These are phyloP conservation scores for Mya arenaria DNA, from an alignment of 1,140 invertebrate species.

Conservation along the genomic window DNA sequence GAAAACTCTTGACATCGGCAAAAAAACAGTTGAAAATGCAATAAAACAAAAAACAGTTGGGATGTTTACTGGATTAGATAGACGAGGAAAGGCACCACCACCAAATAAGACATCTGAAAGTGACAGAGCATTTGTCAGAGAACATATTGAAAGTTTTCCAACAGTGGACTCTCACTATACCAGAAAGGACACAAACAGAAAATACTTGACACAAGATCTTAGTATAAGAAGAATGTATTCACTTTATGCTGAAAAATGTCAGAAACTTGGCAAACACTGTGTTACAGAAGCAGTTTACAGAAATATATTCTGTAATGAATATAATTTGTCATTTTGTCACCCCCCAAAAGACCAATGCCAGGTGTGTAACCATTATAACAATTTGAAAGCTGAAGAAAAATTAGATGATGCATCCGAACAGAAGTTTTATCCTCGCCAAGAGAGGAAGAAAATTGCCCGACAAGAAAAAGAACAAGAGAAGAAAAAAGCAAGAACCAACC, in stretches of 20 bases:
- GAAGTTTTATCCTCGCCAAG: slow-evolving; percentile 21
- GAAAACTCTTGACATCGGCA: slow-evolving; percentile 55
- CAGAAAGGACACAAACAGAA: slow-evolving; percentile 43
- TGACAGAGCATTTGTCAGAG: slow-evolving; percentile 10
- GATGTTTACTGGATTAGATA: slow-evolving; percentile 40
- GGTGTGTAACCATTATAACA: too few species aligned
- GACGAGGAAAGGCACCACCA: slow-evolving; percentile 42
- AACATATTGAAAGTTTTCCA: slow-evolving; percentile 60
- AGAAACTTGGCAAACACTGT: too few species aligned
- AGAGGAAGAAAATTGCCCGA: slow-evolving; percentile 26
- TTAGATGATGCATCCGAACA: not conserved
- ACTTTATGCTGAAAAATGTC: slow-evolving; percentile 57
- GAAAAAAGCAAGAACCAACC: not conserved
- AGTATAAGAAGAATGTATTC: slow-evolving; percentile 52
- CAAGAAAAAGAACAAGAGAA: slow-evolving; percentile 54
- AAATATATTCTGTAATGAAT: too few species aligned
- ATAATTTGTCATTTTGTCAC: too few species aligned
- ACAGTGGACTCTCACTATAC: slow-evolving; percentile 55
- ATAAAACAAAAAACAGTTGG: slow-evolving; percentile 29
- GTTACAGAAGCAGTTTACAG: too few species aligned
- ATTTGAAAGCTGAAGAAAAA: too few species aligned
- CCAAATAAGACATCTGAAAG: slow-evolving; percentile 47
- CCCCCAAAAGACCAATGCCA: too few species aligned
- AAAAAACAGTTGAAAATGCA: too few species aligned
- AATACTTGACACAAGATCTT: slow-evolving; percentile 47